Evolutionary conservation across 2,113 vertebrate species (phyloP), one percentile per base, ranked within the genome.

Genomic region (Mandrillus leucophaeus): DNA sequence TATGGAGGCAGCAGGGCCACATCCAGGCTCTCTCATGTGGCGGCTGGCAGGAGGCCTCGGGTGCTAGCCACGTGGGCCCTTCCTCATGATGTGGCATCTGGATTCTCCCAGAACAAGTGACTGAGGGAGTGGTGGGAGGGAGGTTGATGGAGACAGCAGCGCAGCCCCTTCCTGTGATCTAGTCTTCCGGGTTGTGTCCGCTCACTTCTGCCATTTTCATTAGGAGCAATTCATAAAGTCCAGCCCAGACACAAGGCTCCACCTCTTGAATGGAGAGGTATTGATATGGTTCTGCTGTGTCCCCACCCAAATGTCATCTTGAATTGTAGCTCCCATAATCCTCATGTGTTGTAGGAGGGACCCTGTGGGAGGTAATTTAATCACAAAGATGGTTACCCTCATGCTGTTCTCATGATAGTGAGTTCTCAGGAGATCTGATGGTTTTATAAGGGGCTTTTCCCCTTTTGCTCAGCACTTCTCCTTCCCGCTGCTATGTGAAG

Each of bases 101-200:
- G 32, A 38, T 68, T 48, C 45, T 30, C 25, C 45, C 16, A 86
- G 35, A 35, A 20, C 43, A 30, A 80, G 9, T 23, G 25, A 27
- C 16, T 14, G 7, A 27, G 18, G 59, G n/a, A 68, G 32, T 30
- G 8, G 48, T 27, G 14, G 13, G 57, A 32, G 23, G 20, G 27
- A 52, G 9, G 25, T 5, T 5, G 30, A 7, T 18, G 12, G 0
- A 50, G 72, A n/a, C 0, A 1, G 13, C 5, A 14, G 22, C 22
- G 1, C 13, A 6, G 43, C 1, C 7, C 12, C 30, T 57, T 25
- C 14, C 38, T 40, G 32, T 23, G 23, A 59, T 8, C 52, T 32
- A 8, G n/a, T 16, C 30, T 48, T 64, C 50, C 27, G 0, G 72
- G 27, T 32, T 6, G 6, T 4, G 3, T 38, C 6, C 2, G 1